Conservation (phyloP, 1,140 invertebrate genomes). For the Ganaspis sp. region DNA sequence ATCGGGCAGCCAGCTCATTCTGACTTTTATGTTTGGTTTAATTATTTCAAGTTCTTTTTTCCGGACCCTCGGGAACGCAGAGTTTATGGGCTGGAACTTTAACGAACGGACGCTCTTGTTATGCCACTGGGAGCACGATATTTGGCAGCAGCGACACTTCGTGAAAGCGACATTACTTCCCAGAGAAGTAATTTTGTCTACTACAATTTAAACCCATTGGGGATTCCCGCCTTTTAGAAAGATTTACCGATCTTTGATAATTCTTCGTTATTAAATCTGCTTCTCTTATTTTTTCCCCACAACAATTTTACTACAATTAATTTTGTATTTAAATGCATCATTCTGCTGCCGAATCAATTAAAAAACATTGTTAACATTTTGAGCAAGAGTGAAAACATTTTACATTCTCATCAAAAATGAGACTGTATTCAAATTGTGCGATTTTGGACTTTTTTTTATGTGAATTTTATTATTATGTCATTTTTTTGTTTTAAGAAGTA, state of each 20-base stretch:
- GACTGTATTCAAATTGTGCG: too few relatives aligned
- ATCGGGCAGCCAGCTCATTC: background rate
- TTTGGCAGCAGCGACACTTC: constrained; percentile 28
- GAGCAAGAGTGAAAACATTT: too few relatives aligned
- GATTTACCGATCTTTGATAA: constrained; percentile 38
- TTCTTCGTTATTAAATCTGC: background rate
- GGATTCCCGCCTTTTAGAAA: constrained; percentile 25
- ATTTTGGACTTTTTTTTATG: too few relatives aligned
- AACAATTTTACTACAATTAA: too few relatives aligned
- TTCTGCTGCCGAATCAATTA: too few relatives aligned
- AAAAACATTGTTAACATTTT: too few relatives aligned
- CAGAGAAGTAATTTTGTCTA: constrained; percentile 29
- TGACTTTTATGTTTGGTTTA: constrained; percentile 24
- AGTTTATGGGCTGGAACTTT: constrained; percentile 27
- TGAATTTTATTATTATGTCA: too few relatives aligned
- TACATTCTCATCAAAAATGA: too few relatives aligned
- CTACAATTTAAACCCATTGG: constrained; percentile 33
- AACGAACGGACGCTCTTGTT: constrained; percentile 29
- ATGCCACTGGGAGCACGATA: constrained; percentile 29
- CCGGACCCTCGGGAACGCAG: constrained; percentile 14
- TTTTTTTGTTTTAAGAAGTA: too few relatives aligned
- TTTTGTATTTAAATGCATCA: too few relatives aligned
- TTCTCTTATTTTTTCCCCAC: too few relatives aligned
- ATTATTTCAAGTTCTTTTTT: constrained; percentile 29
- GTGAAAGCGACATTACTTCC: constrained; percentile 27